Evolutionary conservation across 2,888 invertebrate species (phyloP).

Genomic region (Noctua pronuba): DNA sequence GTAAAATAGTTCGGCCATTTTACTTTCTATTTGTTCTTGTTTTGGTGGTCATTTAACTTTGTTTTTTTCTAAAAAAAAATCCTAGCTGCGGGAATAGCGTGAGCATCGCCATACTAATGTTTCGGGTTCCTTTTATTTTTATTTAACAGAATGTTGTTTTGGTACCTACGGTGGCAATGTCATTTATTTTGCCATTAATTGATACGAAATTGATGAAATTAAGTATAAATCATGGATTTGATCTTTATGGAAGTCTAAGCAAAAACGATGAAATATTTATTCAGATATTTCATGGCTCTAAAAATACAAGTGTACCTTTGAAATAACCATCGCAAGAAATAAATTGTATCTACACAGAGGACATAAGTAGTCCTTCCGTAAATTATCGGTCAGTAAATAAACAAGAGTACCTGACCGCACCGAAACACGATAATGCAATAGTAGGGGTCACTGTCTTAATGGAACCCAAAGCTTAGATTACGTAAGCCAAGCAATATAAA

Average conservation of each 20-base stretch:
- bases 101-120: slow-evolving; percentile 55
- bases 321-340: neutral
- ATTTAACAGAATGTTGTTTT: neutral
- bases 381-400: slow-evolving; percentile 41
- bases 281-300: neutral
- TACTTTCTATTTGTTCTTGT: neutral
- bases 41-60: neutral
- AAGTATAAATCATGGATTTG: neutral
- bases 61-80: neutral
- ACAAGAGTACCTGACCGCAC: slow-evolving; percentile 38
- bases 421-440: slow-evolving; percentile 65
- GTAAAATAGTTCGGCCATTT: neutral
- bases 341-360: neutral
- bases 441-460: slow-evolving; percentile 78
- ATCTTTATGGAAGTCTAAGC: too few species aligned
- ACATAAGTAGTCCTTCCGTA: slow-evolving; percentile 22
- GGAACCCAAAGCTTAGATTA: slow-evolving; percentile 85
- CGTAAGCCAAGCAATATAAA: slow-evolving; percentile 84
- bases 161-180: neutral
- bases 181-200: neutral
- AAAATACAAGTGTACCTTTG: neutral
- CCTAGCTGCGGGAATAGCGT: neutral
- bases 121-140: neutral
- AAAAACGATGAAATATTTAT: neutral
- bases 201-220: too few species aligned